A percentile compares a stretch with the other conserved stretches of the same genome.
Conservation (phyloP, 2,113 vertebrate genomes). For the Stercorarius parasiticus region DNA sequence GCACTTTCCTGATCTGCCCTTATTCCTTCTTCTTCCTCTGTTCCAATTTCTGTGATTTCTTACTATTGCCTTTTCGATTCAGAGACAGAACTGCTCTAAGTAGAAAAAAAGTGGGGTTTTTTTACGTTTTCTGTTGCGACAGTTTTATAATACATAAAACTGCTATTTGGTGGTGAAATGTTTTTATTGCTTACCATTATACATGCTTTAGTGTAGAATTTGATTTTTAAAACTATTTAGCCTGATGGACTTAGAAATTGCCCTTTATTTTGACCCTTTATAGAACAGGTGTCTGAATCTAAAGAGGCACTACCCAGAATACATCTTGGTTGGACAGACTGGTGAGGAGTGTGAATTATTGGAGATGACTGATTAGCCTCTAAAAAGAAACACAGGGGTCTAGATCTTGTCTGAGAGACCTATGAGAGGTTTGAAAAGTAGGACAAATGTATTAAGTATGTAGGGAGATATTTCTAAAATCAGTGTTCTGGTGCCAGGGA, state of each 20-base stretch:
- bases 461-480: neutral
- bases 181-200: neutral
- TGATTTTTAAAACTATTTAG: neutral
- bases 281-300: neutral
- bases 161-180: neutral
- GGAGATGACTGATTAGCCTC: neutral
- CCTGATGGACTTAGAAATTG: neutral
- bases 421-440: neutral
- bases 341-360: neutral
- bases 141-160: neutral
- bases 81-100: neutral
- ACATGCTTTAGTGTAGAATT: neutral
- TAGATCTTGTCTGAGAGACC: neutral
- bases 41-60: neutral
- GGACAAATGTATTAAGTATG: neutral
- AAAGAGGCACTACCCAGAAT: neutral
- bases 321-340: neutral
- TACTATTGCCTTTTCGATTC: neutral
- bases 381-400: neutral
- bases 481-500: neutral
- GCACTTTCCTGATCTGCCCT: neutral
- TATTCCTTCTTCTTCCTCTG: neutral
- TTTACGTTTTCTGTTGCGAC: neutral
- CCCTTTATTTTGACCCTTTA: neutral
- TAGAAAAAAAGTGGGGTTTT: neutral